Conservation (phyloP, 53 echinoderm and acorn worm genomes). For the Henricia sp. region DNA sequence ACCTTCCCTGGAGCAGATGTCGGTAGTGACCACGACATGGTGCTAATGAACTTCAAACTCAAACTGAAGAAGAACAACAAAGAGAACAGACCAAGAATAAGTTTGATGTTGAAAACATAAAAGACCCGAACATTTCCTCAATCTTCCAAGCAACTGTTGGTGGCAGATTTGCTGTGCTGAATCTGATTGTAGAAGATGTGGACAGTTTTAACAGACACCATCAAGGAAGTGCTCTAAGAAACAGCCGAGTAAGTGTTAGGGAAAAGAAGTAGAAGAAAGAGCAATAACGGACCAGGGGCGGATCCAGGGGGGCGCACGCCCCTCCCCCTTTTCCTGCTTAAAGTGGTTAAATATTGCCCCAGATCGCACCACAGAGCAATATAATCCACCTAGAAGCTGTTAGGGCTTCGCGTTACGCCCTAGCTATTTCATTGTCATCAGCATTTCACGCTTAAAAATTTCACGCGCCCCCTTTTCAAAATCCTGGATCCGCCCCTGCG, state of each 20-base stretch:
- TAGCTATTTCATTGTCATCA: too few relatives aligned
- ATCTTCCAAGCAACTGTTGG: conserved; percentile 29
- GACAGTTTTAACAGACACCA: background rate
- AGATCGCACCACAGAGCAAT: too few relatives aligned
- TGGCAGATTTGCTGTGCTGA: conserved; percentile 27
- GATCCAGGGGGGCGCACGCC: too few relatives aligned
- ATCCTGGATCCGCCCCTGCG: too few relatives aligned
- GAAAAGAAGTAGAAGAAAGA: conserved; percentile 12
- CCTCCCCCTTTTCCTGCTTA: too few relatives aligned
- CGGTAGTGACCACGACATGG: background rate
- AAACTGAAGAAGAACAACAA: conserved; percentile 37
- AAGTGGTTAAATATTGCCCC: too few relatives aligned
- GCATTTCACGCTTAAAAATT: too few relatives aligned
- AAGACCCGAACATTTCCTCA: conserved; percentile 38
- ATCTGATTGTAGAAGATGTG: background rate
- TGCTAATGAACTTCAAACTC: conserved; percentile 39
- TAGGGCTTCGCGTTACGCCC: too few relatives aligned
- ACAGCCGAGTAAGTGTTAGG: conserved; percentile 38
- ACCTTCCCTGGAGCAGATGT: conserved; percentile 7
- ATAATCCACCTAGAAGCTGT: too few relatives aligned
- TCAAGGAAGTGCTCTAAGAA: conserved; percentile 3
- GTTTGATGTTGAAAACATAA: conserved; percentile 46
- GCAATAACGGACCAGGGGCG: conserved; percentile 24
- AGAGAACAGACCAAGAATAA: conserved; percentile 7
- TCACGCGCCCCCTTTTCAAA: too few relatives aligned